Evolutionary conservation across 2,113 vertebrate species (phyloP), one percentile per base, ranked within the genome.

Genomic region (Phaetusa simplex): DNA sequence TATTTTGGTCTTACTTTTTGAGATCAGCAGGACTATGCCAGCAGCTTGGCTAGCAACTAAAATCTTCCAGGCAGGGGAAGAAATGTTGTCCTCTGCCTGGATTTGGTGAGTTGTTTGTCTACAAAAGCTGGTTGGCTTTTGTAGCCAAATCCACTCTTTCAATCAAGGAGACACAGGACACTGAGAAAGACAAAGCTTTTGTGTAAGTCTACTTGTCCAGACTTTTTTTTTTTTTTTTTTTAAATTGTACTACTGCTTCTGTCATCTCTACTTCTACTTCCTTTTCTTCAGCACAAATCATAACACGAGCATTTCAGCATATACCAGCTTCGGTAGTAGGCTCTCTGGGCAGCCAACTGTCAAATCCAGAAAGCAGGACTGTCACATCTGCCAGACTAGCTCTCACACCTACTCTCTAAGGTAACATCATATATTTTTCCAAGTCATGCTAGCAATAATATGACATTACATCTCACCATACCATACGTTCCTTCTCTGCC

Each of bases 381-480:
- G 79, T 90, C 84, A 88, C 77, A 89, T 91, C 87, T 96, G 87
- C 89, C 89, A 96, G 56, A 82, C 34, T 2, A 3, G 69, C 58
- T 93, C 72, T 90, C 91, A 89, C 74, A 97, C 47, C 81, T 83
- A 64, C 67, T 58, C 42, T 76, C 55, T 87, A 45, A 93, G 53
- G 74, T 94, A 96, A 77, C 53, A 95, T 72, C 49, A 43, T n/a
- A 11, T n/a, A 78, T 86, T 93, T 93, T 91, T 65, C 83, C 61
- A 89, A 90, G 69, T 79, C 89, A 70, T 86, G 52, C 73, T 71
- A 86, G 71, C 74, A 95, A 30, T 88, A 94, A 72, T 19, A 85
- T 32, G 56, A 64, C 71, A 66, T 43, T 71, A 58, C 38, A 52
- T 42, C 53, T 86, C 66, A 79, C 52, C 30, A 52, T 56, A 66